Evolutionary conservation across 2,888 invertebrate species (phyloP).

Genomic region (Tenthredo amoena): DNA sequence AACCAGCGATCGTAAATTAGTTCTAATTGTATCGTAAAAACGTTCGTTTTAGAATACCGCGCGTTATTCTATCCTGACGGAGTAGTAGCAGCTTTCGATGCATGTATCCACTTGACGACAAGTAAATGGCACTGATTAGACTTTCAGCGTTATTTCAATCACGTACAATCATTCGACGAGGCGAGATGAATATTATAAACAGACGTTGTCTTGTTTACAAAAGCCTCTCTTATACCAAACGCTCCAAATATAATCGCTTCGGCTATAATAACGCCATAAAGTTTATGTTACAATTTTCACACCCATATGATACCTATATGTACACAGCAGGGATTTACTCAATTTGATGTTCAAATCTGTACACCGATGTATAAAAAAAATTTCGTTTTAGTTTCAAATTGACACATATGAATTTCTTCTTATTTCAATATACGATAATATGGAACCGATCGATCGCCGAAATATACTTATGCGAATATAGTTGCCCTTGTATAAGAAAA

Average conservation of each 20-base stretch:
- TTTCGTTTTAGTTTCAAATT: neutral
- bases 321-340: too few relatives aligned
- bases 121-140: conserved; percentile 27
- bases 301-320: neutral
- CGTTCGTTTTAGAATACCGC: neutral
- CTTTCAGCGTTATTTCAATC: conserved; percentile 40
- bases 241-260: neutral
- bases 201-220: conserved; percentile 16
- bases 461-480: neutral
- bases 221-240: neutral
- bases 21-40: conserved; percentile 44
- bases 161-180: conserved; percentile 21
- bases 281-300: conserved; percentile 2
- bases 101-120: conserved; percentile 25
- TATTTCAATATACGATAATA: neutral
- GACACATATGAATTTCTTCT: neutral
- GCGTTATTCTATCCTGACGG: neutral
- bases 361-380: neutral
- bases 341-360: neutral
- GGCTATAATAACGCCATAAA: neutral
- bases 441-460: neutral
- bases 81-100: neutral
- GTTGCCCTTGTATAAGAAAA: conserved; percentile 13
- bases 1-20: conserved; percentile 42
- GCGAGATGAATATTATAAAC: conserved; percentile 8